Evolutionary conservation across 1,140 invertebrate species (phyloP), one percentile per base, ranked within the genome.

Genomic region (Akabosia matsudoensis): DNA sequence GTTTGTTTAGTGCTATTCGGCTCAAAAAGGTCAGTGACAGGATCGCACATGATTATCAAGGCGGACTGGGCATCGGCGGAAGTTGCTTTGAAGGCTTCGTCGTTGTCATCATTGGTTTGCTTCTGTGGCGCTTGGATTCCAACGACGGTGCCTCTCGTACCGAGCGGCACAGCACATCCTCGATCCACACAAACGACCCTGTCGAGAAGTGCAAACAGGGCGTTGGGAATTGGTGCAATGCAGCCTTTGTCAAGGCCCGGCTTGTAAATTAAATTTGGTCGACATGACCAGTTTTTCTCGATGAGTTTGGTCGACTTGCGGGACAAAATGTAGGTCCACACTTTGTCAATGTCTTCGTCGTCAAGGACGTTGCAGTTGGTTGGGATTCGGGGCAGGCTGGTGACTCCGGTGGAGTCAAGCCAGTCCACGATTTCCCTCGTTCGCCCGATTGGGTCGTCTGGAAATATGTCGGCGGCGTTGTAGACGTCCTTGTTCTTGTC

Each of bases 131-230:
- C 33, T 74, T 79, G 76, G 33, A 79, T 37, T 54, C 80, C 80
- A 31, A 81, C 74, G 16, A 81, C 33, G 10, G 80, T 81, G 51
- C 80, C 80, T 2, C 74, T 37, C 24, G 70, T 34, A 4, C 80
- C 80, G 0, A 79, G 31, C 18, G 75, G 61, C 51, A 79, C 74
- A 13, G 76, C 16, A 14, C 70, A 70, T 45, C 78, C 75, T 3
- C 31, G 73, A 74, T 81, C 80, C n/a, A 81, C 78, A 67, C 76
- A 79, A 22, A 81, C 71, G 1, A 81, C 71, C 3, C 80, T 72
- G 56, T 81, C 80, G 24, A 81, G 61, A 16, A 79, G 54, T 10
- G 54, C 33, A 71, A 75, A 81, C 2, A 54, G 24, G 10, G 30
- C 34, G 28, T 74, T 73, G n/a, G 37, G 7, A 31, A 74, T 72